Evolutionary conservation across 2,888 invertebrate species (phyloP).

Genomic region (Meiosimyza decipiens): DNA sequence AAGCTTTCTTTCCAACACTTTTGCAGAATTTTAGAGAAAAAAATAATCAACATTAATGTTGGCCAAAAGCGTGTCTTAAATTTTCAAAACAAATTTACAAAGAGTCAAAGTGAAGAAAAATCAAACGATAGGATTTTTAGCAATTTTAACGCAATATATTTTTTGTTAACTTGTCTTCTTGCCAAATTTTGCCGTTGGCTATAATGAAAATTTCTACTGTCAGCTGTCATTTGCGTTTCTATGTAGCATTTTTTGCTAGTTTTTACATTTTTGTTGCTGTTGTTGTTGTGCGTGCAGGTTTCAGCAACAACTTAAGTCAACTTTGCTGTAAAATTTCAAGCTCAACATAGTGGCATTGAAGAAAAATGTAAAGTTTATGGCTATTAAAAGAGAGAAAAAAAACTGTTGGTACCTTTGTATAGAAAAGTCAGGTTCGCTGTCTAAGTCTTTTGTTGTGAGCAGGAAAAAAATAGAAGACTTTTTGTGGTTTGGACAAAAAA

Average conservation of each 20-base stretch:
- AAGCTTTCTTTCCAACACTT: not conserved
- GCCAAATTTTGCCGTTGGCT: no score
- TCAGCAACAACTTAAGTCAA: no score
- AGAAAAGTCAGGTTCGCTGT: not conserved
- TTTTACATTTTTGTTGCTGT: not conserved
- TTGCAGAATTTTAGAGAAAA: not conserved
- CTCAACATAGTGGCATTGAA: not conserved
- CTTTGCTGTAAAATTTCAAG: no score
- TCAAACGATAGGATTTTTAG: no score
- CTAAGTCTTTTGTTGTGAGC: not conserved
- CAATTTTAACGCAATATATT: no score
- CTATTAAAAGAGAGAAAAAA: not conserved
- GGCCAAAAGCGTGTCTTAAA: not conserved
- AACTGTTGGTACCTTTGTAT: not conserved
- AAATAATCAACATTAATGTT: not conserved
- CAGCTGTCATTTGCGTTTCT: slow-evolving; percentile 8
- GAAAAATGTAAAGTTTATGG: slow-evolving; percentile 1
- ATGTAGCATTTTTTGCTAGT: not conserved
- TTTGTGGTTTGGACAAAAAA: no score
- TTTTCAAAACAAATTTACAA: no score
- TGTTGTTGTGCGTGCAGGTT: not conserved
- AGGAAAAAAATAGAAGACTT: no score
- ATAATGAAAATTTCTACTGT: not conserved
- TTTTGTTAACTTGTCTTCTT: no score
- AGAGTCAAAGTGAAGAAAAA: no score